Evolutionary conservation across 2,113 vertebrate genomes (phyloP).

Genomic region (Cynoglossus semilaevis): DNA sequence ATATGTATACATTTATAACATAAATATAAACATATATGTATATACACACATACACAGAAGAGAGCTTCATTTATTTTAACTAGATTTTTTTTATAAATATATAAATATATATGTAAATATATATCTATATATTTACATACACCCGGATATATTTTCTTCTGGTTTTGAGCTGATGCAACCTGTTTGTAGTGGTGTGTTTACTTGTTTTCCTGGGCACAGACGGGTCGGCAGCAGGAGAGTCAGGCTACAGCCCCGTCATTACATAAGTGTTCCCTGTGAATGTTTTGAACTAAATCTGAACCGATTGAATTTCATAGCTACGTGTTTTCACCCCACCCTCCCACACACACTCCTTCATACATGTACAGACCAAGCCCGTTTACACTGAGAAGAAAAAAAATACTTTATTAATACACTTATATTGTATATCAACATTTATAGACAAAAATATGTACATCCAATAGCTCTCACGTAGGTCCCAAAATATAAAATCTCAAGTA

Average conservation of each 20-base stretch:
- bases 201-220: conserved; percentile 37
- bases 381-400: conserved; percentile 93
- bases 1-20: too few species aligned
- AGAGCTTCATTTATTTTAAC: too few species aligned
- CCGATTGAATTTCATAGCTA: conserved; percentile 10
- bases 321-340: conserved; percentile 10
- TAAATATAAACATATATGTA: too few species aligned
- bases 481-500: conserved; percentile 95
- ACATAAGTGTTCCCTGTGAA: conserved; percentile 41
- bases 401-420: conserved; percentile 93
- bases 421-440: conserved; percentile 90
- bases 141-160: too few species aligned
- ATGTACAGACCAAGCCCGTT: conserved; percentile 45
- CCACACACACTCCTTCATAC: not conserved
- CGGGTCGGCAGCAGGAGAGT: conserved; percentile 36
- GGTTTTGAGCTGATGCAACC: not conserved
- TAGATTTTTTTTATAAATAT: too few species aligned
- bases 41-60: too few species aligned
- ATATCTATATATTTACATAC: too few species aligned
- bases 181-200: conserved; percentile 22
- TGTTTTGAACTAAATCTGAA: conserved; percentile 21
- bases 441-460: conserved; percentile 99
- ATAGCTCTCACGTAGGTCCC: conserved; percentile 88
- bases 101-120: too few species aligned
- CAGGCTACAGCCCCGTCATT: conserved; percentile 34